These are phyloP conservation scores for Rugalucina vietnamica DNA, from an alignment of 2,888 invertebrate genomes.

Conservation along the genomic window DNA sequence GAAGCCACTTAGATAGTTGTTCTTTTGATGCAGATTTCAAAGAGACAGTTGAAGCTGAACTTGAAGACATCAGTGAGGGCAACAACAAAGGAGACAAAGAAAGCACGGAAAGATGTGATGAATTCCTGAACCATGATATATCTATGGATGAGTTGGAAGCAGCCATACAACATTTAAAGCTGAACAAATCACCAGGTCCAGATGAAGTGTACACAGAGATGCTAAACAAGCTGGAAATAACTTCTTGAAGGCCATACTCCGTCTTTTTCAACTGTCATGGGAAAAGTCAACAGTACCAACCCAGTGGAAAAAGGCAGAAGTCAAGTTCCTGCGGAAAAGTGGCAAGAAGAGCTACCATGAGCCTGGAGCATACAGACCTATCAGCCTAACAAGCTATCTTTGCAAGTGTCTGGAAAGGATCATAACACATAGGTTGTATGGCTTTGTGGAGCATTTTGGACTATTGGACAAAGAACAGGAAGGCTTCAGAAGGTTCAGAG, in stretches of 20 bases:
- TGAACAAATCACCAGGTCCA: background rate
- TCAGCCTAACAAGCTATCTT: constrained; percentile 25
- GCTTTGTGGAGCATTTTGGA: background rate
- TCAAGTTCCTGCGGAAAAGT: constrained; percentile 16
- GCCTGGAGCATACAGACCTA: constrained; percentile 15
- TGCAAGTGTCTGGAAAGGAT: constrained; percentile 24
- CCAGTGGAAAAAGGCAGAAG: constrained; percentile 16
- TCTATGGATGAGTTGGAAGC: background rate
- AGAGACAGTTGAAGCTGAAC: background rate
- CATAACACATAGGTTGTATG: constrained; percentile 9
- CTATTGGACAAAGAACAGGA: constrained; percentile 19
- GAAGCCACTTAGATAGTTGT: background rate
- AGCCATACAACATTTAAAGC: background rate
- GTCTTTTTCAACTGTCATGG: constrained; percentile 5
- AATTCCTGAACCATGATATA: background rate
- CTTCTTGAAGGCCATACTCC: background rate
- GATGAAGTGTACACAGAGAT: background rate
- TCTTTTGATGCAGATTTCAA: background rate
- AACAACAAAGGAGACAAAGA: background rate
- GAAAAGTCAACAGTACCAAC: background rate
- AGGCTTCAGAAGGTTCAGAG: constrained; percentile 22
- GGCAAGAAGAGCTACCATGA: constrained; percentile 23
- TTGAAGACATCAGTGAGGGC: background rate
- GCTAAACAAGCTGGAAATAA: too few relatives aligned
- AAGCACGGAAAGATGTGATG: background rate